Conservation (phyloP, 2,113 vertebrate genomes). For the Leucoraja erinaceus region DNA sequence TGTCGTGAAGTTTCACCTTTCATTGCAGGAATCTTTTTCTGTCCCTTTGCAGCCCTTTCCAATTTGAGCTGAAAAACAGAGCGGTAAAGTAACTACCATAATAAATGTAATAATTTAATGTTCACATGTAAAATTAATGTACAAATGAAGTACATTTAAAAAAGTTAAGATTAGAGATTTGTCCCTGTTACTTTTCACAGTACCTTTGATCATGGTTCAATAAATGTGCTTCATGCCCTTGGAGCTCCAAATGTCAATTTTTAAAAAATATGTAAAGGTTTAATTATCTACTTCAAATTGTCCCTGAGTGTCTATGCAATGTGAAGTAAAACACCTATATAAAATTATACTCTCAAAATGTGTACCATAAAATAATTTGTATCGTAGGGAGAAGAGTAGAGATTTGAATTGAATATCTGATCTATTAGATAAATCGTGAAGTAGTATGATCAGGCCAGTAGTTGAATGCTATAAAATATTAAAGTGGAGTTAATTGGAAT, state of each 20-base stretch:
- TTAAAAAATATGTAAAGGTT: too few relatives aligned
- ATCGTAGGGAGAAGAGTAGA: neutral
- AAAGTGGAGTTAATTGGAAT: neutral
- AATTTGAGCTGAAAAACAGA: constrained; percentile 41
- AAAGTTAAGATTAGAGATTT: neutral
- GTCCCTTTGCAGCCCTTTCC: constrained; percentile 38
- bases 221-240: neutral
- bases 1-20: constrained; percentile 13
- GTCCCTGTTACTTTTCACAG: neutral
- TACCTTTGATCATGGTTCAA: neutral
- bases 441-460: too few relatives aligned
- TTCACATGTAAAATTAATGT: neutral
- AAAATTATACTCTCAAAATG: neutral
- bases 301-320: neutral
- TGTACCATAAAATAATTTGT: neutral
- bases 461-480: neutral
- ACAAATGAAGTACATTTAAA: neutral
- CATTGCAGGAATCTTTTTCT: neutral
- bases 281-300: neutral
- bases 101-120: constrained; percentile 7
- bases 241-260: neutral
- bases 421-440: neutral
- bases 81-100: neutral
- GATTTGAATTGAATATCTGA: neutral
- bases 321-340: neutral